phyloP scores from a whole-genome alignment of 2,888 invertebrate species.

The Scaptomyza parva region DNA sequence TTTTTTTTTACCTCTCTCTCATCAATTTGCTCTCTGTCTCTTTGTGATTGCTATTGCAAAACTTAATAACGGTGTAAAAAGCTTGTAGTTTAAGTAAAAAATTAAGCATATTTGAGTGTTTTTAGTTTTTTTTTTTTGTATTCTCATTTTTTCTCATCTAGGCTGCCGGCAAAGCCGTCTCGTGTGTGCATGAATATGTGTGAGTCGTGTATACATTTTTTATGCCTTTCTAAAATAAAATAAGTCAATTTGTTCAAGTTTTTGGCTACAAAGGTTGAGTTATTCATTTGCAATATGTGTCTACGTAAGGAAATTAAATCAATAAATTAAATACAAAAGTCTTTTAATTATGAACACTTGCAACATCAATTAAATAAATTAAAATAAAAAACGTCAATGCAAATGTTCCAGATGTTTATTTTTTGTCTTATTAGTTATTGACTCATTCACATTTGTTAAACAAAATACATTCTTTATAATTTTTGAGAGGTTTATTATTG shows the following conservation, averaged over 20 bases:
- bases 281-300: background rate
- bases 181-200: slow-evolving; percentile 40
- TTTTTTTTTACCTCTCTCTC: slow-evolving; percentile 26
- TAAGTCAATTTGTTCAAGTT: slow-evolving; percentile 5
- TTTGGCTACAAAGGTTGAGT: slow-evolving; percentile 19
- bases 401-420: background rate
- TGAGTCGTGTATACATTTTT: slow-evolving; percentile 69
- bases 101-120: slow-evolving; percentile 72
- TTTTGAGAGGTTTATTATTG: background rate
- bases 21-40: background rate
- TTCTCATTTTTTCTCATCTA: slow-evolving; percentile 28
- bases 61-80: slow-evolving; percentile 52
- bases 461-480: background rate
- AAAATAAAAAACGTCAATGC: background rate
- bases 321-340: background rate
- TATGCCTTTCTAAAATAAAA: slow-evolving; percentile 44
- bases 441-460: background rate
- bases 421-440: no score
- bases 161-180: slow-evolving; percentile 71
- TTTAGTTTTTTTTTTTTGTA: slow-evolving; percentile 24
- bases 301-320: background rate
- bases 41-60: slow-evolving; percentile 35
- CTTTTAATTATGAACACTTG: background rate
- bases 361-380: background rate
- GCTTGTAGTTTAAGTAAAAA: slow-evolving; percentile 70